phyloP scores from a whole-genome alignment of 2,797 vertebrate genomes.

The Holocentrus rufus region DNA sequence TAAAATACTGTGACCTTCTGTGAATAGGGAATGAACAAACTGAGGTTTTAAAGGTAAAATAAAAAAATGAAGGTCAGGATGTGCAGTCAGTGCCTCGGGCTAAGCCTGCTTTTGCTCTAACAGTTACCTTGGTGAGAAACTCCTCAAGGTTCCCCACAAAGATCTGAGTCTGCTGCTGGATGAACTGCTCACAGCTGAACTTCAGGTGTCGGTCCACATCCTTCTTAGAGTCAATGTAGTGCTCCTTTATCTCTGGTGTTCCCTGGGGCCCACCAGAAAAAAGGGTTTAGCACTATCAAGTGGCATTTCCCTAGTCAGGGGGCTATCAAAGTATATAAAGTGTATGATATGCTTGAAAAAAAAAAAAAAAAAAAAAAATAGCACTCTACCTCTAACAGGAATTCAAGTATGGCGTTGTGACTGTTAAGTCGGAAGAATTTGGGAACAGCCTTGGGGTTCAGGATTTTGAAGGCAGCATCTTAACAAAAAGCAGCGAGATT shows the following conservation, averaged over 20 bases:
- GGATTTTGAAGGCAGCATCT: slow-evolving; percentile 99
- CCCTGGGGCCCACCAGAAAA: slow-evolving; percentile 82
- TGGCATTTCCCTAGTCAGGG: slow-evolving; percentile 57
- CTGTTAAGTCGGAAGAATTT: slow-evolving; percentile 97
- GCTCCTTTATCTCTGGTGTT: slow-evolving; percentile 97
- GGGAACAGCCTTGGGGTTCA: slow-evolving; percentile 94
- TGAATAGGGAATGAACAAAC: slow-evolving; percentile 55
- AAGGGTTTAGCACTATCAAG: slow-evolving; percentile 62
- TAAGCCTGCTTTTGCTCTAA: slow-evolving; percentile 48
- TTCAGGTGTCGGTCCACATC: slow-evolving; percentile 97
- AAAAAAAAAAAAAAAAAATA: slow-evolving; percentile 25
- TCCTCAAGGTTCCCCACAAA: slow-evolving; percentile 93
- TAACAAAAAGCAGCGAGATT: slow-evolving; percentile 67
- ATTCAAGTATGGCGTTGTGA: slow-evolving; percentile 98
- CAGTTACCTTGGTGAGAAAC: slow-evolving; percentile 92
- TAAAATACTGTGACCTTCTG: slow-evolving; percentile 33
- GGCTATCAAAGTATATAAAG: slow-evolving; percentile 64
- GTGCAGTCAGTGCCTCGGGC: slow-evolving; percentile 57
- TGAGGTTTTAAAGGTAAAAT: slow-evolving; percentile 33
- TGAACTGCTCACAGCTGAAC: slow-evolving; percentile 95
- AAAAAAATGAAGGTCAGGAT: slow-evolving; percentile 65
- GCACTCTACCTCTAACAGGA: slow-evolving; percentile 93
- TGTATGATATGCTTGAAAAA: slow-evolving; percentile 52
- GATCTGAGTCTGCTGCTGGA: slow-evolving; percentile 94
- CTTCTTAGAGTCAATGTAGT: slow-evolving; percentile 98